Conservation (phyloP, 1,140 invertebrate genomes). For the Dendrolimus kikuchii region DNA sequence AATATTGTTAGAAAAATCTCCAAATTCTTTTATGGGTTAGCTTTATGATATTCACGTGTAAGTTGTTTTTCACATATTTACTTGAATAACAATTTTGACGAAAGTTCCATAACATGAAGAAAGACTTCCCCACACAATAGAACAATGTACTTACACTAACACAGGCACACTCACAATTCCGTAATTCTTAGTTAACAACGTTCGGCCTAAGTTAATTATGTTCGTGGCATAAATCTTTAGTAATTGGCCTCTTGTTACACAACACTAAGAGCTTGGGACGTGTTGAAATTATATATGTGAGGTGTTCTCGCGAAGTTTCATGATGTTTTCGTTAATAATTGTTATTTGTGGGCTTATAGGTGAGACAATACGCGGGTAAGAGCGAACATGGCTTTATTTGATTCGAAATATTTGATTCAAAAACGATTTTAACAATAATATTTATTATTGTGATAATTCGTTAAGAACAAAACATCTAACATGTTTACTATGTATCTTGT, state of each 20-base stretch:
- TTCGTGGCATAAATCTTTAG: constrained; percentile 68
- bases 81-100: background rate
- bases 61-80: too few relatives aligned
- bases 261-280: constrained; percentile 63
- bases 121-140: constrained; percentile 5
- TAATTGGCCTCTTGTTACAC: constrained; percentile 70
- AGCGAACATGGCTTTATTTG: too few relatives aligned
- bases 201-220: constrained; percentile 70
- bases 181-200: constrained; percentile 63
- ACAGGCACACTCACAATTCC: constrained; percentile 40
- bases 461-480: too few relatives aligned
- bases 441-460: too few relatives aligned
- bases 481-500: too few relatives aligned
- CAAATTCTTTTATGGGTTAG: too few relatives aligned
- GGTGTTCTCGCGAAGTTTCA: constrained; percentile 44
- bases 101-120: constrained; percentile 14
- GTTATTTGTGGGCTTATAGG: constrained; percentile 29
- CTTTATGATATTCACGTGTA: too few relatives aligned
- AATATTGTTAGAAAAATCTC: too few relatives aligned
- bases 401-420: too few relatives aligned
- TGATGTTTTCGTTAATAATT: constrained; percentile 46
- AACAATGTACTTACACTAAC: constrained; percentile 14
- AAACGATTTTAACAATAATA: too few relatives aligned
- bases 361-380: too few relatives aligned
- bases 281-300: constrained; percentile 71